These are phyloP conservation scores for Drosophila ustulata DNA, from an alignment of 2,888 invertebrate species.

Conservation along the genomic window DNA sequence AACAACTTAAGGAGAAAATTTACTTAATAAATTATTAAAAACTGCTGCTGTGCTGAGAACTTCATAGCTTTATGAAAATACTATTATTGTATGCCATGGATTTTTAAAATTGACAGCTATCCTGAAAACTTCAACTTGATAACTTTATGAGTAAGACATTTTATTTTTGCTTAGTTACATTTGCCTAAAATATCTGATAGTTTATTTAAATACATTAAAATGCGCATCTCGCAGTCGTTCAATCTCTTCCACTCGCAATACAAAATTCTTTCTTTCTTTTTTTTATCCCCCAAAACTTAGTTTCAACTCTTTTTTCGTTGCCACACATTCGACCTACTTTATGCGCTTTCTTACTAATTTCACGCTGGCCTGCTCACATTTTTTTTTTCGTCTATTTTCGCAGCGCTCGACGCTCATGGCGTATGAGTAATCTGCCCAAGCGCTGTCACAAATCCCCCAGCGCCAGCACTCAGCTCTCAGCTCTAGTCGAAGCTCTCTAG, in stretches of 20 bases:
- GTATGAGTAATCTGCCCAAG: slow-evolving; percentile 68
- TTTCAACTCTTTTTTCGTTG: background rate
- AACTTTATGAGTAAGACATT: too few species aligned
- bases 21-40: too few species aligned
- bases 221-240: background rate
- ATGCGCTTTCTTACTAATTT: slow-evolving; percentile 57
- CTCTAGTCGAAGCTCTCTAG: slow-evolving; percentile 1
- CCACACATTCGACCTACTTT: slow-evolving; percentile 15
- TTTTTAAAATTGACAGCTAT: too few species aligned
- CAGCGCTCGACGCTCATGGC: slow-evolving; percentile 44
- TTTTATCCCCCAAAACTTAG: background rate
- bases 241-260: background rate
- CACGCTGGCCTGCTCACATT: slow-evolving; percentile 64
- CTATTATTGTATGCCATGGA: too few species aligned
- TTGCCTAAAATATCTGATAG: too few species aligned
- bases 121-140: too few species aligned
- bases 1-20: too few species aligned
- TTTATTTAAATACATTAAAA: background rate
- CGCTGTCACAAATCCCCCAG: slow-evolving; percentile 55
- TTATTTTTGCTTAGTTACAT: too few species aligned
- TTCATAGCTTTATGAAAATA: too few species aligned
- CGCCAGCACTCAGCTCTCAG: slow-evolving; percentile 16
- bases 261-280: background rate
- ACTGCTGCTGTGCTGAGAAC: too few species aligned
- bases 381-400: slow-evolving; percentile 26